Percentiles rank a stretch among this genome's conserved stretches.
Evolutionary conservation across 2,888 invertebrate species (phyloP).

Genomic region (Therioaphis trifolii): DNA sequence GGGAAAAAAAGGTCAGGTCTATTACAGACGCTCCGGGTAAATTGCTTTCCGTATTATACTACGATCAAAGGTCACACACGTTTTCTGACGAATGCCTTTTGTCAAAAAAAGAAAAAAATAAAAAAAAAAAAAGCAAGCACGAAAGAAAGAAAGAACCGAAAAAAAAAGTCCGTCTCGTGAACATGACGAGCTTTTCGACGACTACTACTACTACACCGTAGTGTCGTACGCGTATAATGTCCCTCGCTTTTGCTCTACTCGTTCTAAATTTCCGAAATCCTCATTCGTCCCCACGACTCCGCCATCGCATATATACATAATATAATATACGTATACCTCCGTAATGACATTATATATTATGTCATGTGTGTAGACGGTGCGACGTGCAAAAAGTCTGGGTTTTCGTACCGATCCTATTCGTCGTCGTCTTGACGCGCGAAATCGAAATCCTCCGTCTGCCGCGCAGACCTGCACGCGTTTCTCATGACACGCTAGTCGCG

Average conservation of each 20-base stretch:
- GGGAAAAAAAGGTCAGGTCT: slow-evolving; percentile 59
- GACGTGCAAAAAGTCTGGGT: too few relatives aligned
- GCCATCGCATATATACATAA: too few relatives aligned
- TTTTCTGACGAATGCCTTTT: slow-evolving; percentile 46
- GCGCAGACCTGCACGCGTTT: too few relatives aligned
- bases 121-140: neutral
- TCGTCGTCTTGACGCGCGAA: too few relatives aligned
- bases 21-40: slow-evolving; percentile 56
- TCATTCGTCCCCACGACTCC: too few relatives aligned
- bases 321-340: too few relatives aligned
- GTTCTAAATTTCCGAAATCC: neutral
- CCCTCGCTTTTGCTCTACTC: slow-evolving; percentile 4
- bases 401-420: too few relatives aligned
- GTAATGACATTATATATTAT: too few relatives aligned
- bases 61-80: slow-evolving; percentile 59
- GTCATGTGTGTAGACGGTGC: too few relatives aligned
- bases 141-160: too few relatives aligned
- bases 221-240: neutral
- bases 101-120: slow-evolving; percentile 39
- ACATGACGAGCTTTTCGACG: slow-evolving; percentile 1
- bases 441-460: too few relatives aligned
- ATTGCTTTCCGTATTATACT: slow-evolving; percentile 59
- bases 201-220: neutral
- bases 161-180: neutral
- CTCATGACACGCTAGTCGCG: too few relatives aligned